Evolutionary conservation across 2,888 invertebrate species (phyloP), one percentile per base, ranked within the genome.

Genomic region (Agrotis exclamationis): DNA sequence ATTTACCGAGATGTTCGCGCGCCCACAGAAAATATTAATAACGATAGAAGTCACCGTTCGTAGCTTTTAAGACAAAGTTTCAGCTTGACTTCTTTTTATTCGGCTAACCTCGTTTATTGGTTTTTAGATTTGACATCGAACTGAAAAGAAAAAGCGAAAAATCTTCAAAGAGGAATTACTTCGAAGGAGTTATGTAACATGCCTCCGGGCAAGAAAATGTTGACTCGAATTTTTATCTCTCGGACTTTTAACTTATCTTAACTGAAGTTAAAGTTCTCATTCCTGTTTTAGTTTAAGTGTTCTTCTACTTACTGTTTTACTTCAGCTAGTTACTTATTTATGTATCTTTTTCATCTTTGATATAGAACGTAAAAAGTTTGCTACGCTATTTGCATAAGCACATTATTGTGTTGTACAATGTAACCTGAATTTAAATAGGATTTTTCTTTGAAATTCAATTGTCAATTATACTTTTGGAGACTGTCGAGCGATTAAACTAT

Each of bases 161-260:
- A 44, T 63, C 51, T 76, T 65, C 47, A 76, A 76, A 64, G 60
- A 63, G 71, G 77, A 77, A 77, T 72, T 64, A 65, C 65, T 80
- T 48, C 18, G 22, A 24, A 76, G 58, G 67, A 79, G 67, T 81
- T 81, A 64, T 63, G 72, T 77, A 81, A 76, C 57, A 50, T 58
- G 72, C 62, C 67, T 67, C 66, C 53, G 57, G 68, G 60, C 63
- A 53, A 66, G 66, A 63, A 76, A 79, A 71, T 63, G 82, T 71
- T 70, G 76, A 70, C 76, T 63, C 9, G 51, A 76, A 56, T 76
- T 76, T 75, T 76, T 76, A 80, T 78, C 58, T 58, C 50, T 63
- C n/a, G 39, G 44, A 63, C 64, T 78, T 80, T 76, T 80, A 75
- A 80, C 57, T 78, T 79, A 74, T 79, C 74, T 77, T 75, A 77